Base-by-base conservation (phyloP, 2,888 invertebrate genomes). In the Drosophila anceps region DNA sequence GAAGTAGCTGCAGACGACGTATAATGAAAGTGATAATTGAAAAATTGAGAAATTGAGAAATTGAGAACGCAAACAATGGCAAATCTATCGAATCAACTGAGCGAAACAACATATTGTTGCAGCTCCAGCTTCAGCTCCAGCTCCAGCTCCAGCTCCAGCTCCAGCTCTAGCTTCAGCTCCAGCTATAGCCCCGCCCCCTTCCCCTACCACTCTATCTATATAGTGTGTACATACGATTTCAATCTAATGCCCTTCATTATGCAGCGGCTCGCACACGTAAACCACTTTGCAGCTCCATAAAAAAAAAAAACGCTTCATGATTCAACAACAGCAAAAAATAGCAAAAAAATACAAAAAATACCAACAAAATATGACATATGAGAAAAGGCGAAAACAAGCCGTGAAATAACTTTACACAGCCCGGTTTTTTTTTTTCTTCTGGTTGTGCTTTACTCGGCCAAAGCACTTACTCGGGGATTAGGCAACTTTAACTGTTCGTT, bases 21-120 rank as follows among this genome's bases (percentile, higher is more conserved):
- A 68, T 6, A 59, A 62, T 61, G 53, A 43, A 44, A 62, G 54
- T 73, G 63, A 53, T 37, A 53, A 53, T 27, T 35, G 35, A 24
- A 18, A 29, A 48, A 48, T 48, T n/a, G 29, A 10, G 3, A 41
- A 46, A 27, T 33, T 51, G 9, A 20, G n/a, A 53, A 53, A 37
- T 24, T 24, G 53, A 50, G 69, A 43, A 50, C n/a, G 48, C 29
- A 37, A 58, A 71, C 44, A 48, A 33, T 41, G 41, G 53, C 15
- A 35, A 55, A 44, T 55, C 15, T 31, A 53, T 51, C 33, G 35
- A 60, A 53, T 35, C 27, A 15, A 0, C 33, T 2, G 51, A 37
- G 15, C 12, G 13, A 48, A 54, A 44, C 31, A 20, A 20, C 1
- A 44, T 24, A 13, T 13, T 24, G 29, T 18, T 31, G 9, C 48